These are phyloP conservation scores for Microcebus jonahi DNA, from an alignment of 2,113 vertebrate genomes.

Conservation along the genomic window DNA sequence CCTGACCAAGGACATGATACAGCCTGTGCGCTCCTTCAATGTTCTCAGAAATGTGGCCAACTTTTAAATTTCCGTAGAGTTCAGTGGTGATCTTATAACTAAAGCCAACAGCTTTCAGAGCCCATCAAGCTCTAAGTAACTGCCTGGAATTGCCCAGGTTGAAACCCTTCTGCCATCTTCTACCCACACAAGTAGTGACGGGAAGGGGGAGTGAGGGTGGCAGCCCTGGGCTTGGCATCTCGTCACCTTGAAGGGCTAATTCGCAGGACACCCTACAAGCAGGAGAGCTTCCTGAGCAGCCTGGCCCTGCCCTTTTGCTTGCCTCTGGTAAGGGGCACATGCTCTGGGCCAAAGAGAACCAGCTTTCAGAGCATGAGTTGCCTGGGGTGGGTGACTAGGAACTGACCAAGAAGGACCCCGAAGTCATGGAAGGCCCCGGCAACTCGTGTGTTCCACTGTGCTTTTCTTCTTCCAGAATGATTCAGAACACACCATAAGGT, in stretches of 20 bases:
- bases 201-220: neutral
- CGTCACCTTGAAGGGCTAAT: neutral
- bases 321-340: neutral
- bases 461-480: neutral
- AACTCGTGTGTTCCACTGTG: neutral
- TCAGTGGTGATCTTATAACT: neutral
- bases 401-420: neutral
- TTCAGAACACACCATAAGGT: neutral
- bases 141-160: neutral
- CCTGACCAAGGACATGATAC: neutral
- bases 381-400: fast-evolving
- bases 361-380: neutral
- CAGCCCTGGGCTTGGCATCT: neutral
- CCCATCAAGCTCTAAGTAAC: too few species aligned
- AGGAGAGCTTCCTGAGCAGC: neutral
- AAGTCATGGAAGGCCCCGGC: neutral
- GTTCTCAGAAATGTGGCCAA: neutral
- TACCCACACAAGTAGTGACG: neutral
- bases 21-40: neutral
- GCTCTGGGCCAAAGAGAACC: neutral
- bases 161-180: neutral
- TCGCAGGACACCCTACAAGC: fast-evolving
- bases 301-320: neutral
- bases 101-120: neutral
- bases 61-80: neutral